Base-by-base conservation (phyloP, 2,888 invertebrate genomes). In the Xylota sylvarum region DNA sequence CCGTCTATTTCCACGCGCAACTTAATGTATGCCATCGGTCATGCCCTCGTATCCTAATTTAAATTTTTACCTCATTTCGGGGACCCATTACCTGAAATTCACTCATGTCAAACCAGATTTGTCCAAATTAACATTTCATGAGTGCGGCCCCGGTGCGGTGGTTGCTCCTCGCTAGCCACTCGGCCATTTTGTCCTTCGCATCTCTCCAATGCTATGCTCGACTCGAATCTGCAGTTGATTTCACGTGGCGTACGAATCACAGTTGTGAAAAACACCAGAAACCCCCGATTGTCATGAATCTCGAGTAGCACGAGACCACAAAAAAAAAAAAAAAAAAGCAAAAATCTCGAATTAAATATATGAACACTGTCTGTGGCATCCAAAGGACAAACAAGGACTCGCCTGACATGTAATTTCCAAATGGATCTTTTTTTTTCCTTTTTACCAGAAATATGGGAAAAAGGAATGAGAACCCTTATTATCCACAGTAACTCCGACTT, bases 381-480 rank as follows among this genome's bases (percentile, higher is more conserved):
- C 48, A 64, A 70, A 85, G 70, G 80, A 72, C 67, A 82, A 67
- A 82, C 62, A 70, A 67, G 67, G n/a, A 73, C 46, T 82, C 48
- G 67, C 62, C 72, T 82, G 86, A 86, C 86, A 82, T 72, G 77
- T 86, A 77, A 86, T 86, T 81, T 77, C 77, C 60, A 81, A 77
- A 86, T 81, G 76, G 81, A 76, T 46, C 23, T 55, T 73, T 62
- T 77, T 37, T 40, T 14, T 1, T 32, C 4, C 32, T 43, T 46
- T 70, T 58, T 58, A 27, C 32, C 32, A 12, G n/a, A 40, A 43
- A 72, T 64, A 64, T 37, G 7, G 7, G n/a, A 19, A 9, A 70
- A 43, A 72, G 2, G n/a, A 60, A 55, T n/a, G 43, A 43, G 46
- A 62, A 56, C 55, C 43, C 67, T 55, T 77, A 67, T 46, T 65